phyloP scores from a whole-genome alignment of 2,797 vertebrate species.

The Enteromius anoplus region DNA sequence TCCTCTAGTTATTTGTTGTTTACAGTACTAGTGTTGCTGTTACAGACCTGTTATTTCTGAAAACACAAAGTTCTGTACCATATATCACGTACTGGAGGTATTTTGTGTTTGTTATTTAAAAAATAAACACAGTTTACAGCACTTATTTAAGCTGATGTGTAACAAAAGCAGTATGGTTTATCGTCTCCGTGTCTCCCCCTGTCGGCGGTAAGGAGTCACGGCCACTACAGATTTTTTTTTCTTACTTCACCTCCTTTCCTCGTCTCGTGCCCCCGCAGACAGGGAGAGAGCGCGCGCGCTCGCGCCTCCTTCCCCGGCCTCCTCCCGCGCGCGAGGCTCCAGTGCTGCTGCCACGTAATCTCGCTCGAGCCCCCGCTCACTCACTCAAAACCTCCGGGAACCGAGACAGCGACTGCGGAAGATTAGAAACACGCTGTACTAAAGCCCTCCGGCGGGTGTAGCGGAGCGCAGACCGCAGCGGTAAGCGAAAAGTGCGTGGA shows the following conservation, averaged over 20 bases:
- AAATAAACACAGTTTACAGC: not conserved
- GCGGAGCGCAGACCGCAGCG: constrained; percentile 35
- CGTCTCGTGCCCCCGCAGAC: constrained; percentile 23
- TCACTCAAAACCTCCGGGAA: constrained; percentile 18
- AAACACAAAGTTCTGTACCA: not conserved
- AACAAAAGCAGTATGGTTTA: not conserved
- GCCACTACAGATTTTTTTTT: constrained; percentile 2
- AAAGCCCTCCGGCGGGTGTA: constrained; percentile 6
- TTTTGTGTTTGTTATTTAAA: not conserved
- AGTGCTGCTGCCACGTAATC: constrained; percentile 61
- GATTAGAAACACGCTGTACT: not conserved
- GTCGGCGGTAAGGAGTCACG: not conserved
- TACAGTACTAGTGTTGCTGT: not conserved
- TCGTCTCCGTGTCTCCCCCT: not conserved
- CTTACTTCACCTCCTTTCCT: not conserved
- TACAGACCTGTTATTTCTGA: not conserved
- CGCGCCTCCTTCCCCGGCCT: constrained; percentile 25
- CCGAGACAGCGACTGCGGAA: constrained; percentile 34
- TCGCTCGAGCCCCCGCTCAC: constrained; percentile 34
- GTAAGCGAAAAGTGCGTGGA: constrained; percentile 43
- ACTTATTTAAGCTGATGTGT: not conserved
- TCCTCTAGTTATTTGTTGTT: not conserved
- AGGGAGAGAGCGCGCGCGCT: constrained; percentile 12
- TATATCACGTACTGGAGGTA: not conserved
- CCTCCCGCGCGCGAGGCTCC: constrained; percentile 31